phyloP scores from a whole-genome alignment of 2,888 invertebrate species.

The Ochropleura plecta region DNA sequence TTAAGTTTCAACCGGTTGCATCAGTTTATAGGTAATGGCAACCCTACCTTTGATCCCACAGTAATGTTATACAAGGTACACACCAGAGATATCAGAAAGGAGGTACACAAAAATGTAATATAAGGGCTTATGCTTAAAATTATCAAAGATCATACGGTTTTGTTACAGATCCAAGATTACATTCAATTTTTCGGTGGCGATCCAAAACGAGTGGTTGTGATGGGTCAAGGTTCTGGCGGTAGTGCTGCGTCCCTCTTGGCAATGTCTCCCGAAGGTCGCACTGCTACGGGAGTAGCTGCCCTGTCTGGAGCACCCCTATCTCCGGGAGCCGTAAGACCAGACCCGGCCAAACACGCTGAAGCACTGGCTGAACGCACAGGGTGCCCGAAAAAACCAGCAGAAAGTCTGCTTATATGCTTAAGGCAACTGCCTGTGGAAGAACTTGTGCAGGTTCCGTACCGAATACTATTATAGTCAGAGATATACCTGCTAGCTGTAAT shows the following conservation, averaged over 20 bases:
- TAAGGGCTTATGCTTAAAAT: background rate
- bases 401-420: constrained; percentile 92
- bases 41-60: too few relatives aligned
- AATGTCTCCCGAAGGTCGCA: constrained; percentile 92
- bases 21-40: background rate
- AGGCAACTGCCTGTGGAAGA: constrained; percentile 88
- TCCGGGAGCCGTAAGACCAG: constrained; percentile 92
- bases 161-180: constrained; percentile 90
- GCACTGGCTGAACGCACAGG: constrained; percentile 91
- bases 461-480: background rate
- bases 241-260: constrained; percentile 93
- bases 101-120: background rate
- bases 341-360: constrained; percentile 91
- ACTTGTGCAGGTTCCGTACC: constrained; percentile 82
- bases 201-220: constrained; percentile 92
- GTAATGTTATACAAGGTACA: too few relatives aligned
- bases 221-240: constrained; percentile 95
- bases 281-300: constrained; percentile 92
- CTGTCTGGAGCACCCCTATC: constrained; percentile 94
- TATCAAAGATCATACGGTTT: background rate
- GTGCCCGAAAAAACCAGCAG: constrained; percentile 91
- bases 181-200: constrained; percentile 95
- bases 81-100: too few relatives aligned
- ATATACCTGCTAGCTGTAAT: too few relatives aligned
- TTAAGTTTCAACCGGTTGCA: background rate